Evolutionary conservation across 92 coral and sea anemone genomes (phyloP).

Genomic region (Heteractis magnifica): DNA sequence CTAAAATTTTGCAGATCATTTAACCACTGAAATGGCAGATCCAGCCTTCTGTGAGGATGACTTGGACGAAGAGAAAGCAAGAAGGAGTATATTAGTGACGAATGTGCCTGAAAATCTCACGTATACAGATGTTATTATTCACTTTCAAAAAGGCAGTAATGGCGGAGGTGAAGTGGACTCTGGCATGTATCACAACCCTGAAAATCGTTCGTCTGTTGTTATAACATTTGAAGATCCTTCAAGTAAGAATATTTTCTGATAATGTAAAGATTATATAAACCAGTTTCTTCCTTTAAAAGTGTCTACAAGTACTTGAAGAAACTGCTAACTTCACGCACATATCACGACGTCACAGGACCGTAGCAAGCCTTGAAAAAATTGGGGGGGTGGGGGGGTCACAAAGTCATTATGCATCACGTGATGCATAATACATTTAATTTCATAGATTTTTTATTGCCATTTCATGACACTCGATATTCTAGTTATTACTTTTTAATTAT

Average conservation of each 20-base stretch:
- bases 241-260: slow-evolving; percentile 2
- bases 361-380: too few species aligned
- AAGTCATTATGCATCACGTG: too few species aligned
- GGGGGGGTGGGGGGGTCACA: too few species aligned
- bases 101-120: slow-evolving; percentile 37
- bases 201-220: slow-evolving; percentile 5
- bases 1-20: background rate
- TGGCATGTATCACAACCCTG: background rate
- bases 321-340: too few species aligned
- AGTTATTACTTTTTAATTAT: too few species aligned
- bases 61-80: slow-evolving; percentile 15
- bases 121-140: slow-evolving; percentile 35
- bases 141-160: slow-evolving; percentile 66
- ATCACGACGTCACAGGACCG: too few species aligned
- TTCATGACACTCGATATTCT: too few species aligned
- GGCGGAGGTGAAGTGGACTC: slow-evolving; percentile 79
- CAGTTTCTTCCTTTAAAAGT: too few species aligned
- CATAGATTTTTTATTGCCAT: too few species aligned
- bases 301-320: too few species aligned
- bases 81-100: slow-evolving; percentile 56
- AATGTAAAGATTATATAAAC: too few species aligned
- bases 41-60: background rate
- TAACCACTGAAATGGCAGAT: background rate
- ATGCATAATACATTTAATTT: too few species aligned
- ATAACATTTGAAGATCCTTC: slow-evolving; percentile 13